Conservation (phyloP, 2,888 invertebrate genomes). For the Melieria omissa region DNA sequence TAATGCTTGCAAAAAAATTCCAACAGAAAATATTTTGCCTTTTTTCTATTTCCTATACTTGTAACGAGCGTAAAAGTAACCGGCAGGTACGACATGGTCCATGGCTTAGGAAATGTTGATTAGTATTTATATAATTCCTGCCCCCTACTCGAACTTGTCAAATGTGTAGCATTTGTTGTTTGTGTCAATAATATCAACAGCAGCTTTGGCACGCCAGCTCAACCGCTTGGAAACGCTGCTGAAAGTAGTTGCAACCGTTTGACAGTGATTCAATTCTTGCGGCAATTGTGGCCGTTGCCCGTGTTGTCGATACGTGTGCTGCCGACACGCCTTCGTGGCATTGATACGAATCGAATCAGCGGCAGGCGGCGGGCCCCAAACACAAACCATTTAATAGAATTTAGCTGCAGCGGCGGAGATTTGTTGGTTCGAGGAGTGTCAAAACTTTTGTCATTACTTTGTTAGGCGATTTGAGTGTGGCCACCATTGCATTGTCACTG, state of each 20-base stretch:
- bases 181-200: not conserved
- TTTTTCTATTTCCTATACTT: too few species aligned
- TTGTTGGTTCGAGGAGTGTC: constrained; percentile 53
- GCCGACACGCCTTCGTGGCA: constrained; percentile 61
- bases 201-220: not conserved
- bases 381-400: constrained; percentile 26
- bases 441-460: constrained; percentile 55
- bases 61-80: too few species aligned
- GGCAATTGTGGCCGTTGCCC: constrained; percentile 45
- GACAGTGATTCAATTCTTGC: constrained; percentile 61
- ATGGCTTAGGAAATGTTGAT: too few species aligned
- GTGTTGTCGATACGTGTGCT: constrained; percentile 39
- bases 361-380: not conserved
- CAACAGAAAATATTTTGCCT: too few species aligned
- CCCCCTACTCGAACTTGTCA: not conserved
- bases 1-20: too few species aligned
- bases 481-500: not conserved
- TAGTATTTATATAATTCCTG: too few species aligned
- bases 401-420: constrained; percentile 16
- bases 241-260: constrained; percentile 43
- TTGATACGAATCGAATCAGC: constrained; percentile 60
- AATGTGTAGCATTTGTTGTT: not conserved
- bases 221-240: constrained; percentile 17
- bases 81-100: too few species aligned
- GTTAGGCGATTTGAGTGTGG: constrained; percentile 44